Base-by-base conservation (phyloP, 2,888 invertebrate species). In the Acrobasis suavella region DNA sequence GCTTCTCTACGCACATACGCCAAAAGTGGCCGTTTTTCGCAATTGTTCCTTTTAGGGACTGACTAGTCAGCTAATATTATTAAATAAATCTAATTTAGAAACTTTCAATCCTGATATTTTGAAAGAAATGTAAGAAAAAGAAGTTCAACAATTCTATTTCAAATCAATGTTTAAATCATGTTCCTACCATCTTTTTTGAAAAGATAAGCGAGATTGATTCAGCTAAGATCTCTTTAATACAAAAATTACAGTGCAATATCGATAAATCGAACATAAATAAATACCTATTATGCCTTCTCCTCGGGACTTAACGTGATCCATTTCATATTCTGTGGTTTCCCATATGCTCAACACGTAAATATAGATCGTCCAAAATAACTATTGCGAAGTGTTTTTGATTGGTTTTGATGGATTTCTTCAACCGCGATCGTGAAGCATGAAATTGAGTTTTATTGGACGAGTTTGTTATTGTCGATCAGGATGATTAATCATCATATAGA, bases 331-430 rank as follows among this genome's bases (percentile, higher is more conserved):
- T 46, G 2, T 6, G 32, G 32, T 46, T 46, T 46, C 46, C 46
- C 12, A 46, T 7, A 46, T 46, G 2, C 46, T 5, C 2, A 6
- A 3, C 12, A 14, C 12, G 14, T 46, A 46, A 46, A 46, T 32
- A 37, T 38, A 54, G 37, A 54, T n/a, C 54, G 37, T 38, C 37
- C 37, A 54, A 37, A 51, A 51, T 51, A 51, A 51, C 50, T 51
- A 38, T 54, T 37, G 14, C 8, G 38, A n/a, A 38, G n/a, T 54
- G n/a, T 9, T n/a, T 46, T 1, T 8, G 14, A 14, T 46, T 12
- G 46, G n/a, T 46, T 14, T 46, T 46, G 46, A n/a, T 46, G 46
- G 46, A 46, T 46, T 46, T 46, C 12, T 46, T 14, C 46, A 14
- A 46, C n/a, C 46, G n/a, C 46, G n/a, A 46, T 46, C n/a, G 10